Conservation (phyloP, 1,140 invertebrate genomes). For the Ctenoplectra terminalis region DNA sequence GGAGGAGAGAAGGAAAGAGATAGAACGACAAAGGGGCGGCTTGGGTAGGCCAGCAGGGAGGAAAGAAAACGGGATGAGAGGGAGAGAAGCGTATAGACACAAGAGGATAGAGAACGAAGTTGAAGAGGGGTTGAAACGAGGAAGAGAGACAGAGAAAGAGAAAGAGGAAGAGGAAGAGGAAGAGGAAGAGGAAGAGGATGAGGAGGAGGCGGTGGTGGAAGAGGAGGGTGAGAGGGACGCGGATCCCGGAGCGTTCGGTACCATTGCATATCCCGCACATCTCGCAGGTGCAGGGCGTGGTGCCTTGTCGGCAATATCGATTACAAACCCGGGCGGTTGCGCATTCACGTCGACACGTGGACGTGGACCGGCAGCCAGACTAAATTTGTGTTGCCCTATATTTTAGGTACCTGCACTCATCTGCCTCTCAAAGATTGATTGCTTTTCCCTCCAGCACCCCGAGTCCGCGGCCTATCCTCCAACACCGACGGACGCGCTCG, state of each 20-base stretch:
- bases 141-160: background rate
- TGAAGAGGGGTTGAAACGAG: slow-evolving; percentile 26
- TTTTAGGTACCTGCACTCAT: slow-evolving; percentile 81
- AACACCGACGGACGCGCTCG: slow-evolving; percentile 30
- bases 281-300: slow-evolving; percentile 82
- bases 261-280: slow-evolving; percentile 80
- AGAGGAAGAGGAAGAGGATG: background rate
- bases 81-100: slow-evolving; percentile 16
- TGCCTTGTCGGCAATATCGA: slow-evolving; percentile 83
- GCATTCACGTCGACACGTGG: slow-evolving; percentile 82
- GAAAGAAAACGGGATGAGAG: background rate
- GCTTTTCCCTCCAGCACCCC: slow-evolving; percentile 73
- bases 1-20: background rate
- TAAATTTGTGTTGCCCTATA: slow-evolving; percentile 83
- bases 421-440: slow-evolving; percentile 83
- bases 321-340: slow-evolving; percentile 82
- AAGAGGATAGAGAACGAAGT: slow-evolving; percentile 36
- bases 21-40: no score
- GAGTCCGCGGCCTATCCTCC: slow-evolving; percentile 45
- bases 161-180: background rate
- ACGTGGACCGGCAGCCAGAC: slow-evolving; percentile 76
- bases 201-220: background rate
- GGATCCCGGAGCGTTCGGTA: slow-evolving; percentile 67
- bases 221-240: background rate
- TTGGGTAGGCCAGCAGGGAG: background rate